A percentile compares a stretch with the other conserved stretches of the same genome.
Evolutionary conservation across 2,113 vertebrate genomes (phyloP).

Genomic region (Calidris pygmaea): DNA sequence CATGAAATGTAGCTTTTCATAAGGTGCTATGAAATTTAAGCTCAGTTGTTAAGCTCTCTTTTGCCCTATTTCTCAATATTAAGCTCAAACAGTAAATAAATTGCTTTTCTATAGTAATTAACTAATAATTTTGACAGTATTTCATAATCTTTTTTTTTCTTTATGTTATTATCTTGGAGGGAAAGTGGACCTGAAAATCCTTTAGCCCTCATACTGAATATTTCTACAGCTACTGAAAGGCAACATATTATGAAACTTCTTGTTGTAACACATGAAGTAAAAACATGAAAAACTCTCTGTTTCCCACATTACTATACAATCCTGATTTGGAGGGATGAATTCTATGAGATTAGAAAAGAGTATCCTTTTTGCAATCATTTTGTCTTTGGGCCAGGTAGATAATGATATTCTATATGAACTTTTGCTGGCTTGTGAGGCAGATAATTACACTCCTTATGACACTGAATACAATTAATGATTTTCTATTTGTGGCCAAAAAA

Average conservation of each 20-base stretch:
- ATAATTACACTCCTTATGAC: not conserved
- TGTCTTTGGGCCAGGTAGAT: not conserved
- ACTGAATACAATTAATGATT: not conserved
- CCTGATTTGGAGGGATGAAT: not conserved
- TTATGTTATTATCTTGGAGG: not conserved
- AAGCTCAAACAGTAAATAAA: not conserved
- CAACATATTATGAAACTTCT: not conserved
- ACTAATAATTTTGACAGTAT: not conserved
- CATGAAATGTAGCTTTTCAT: conserved; percentile 19
- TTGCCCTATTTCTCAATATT: not conserved
- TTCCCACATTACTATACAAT: not conserved
- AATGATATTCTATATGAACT: not conserved
- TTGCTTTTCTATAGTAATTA: not conserved
- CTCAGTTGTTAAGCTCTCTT: not conserved
- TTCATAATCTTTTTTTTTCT: not conserved
- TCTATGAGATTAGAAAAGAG: not conserved
- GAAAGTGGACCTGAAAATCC: not conserved
- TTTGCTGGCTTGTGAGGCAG: not conserved
- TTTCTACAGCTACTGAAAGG: not conserved
- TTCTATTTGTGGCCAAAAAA: not conserved
- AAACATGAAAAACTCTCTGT: not conserved
- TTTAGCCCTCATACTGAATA: not conserved
- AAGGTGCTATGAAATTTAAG: not conserved
- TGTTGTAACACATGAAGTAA: not conserved
- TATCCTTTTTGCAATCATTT: not conserved